These are phyloP conservation scores for Teinopalpus imperialis DNA, from an alignment of 2,888 invertebrate genomes.

Conservation along the genomic window DNA sequence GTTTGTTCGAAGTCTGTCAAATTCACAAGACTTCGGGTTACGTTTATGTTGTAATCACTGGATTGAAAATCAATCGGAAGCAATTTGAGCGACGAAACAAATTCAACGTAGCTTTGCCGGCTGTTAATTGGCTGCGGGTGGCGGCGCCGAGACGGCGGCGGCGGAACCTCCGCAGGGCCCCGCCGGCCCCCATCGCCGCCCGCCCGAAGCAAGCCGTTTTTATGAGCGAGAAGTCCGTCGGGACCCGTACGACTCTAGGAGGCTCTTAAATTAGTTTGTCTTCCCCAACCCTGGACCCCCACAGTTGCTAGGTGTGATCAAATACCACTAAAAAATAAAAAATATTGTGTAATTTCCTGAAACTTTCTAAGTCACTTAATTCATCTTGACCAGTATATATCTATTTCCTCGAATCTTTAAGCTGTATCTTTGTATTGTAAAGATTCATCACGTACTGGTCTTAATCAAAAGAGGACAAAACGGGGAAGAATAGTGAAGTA, in stretches of 20 bases:
- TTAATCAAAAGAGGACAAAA: neutral
- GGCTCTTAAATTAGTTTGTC: slow-evolving; percentile 70
- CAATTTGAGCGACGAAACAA: slow-evolving; percentile 75
- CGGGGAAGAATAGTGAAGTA: neutral
- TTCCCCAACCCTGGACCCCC: slow-evolving; percentile 45
- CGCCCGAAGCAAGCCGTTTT: slow-evolving; percentile 65
- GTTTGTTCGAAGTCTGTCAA: too few species aligned
- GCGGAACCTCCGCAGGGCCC: slow-evolving; percentile 79
- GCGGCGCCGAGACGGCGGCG: slow-evolving; percentile 81
- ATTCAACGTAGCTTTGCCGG: slow-evolving; percentile 74
- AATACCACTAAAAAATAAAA: too few species aligned
- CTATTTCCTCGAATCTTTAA: too few species aligned
- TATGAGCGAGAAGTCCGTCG: slow-evolving; percentile 70
- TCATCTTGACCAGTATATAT: too few species aligned
- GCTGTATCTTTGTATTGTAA: too few species aligned
- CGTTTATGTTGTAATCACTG: slow-evolving; percentile 44
- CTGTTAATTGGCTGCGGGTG: slow-evolving; percentile 81
- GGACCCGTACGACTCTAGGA: slow-evolving; percentile 64
- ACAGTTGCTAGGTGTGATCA: slow-evolving; percentile 48
- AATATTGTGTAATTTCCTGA: too few species aligned
- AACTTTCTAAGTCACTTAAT: too few species aligned
- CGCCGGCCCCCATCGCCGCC: slow-evolving; percentile 64
- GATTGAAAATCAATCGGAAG: slow-evolving; percentile 78
- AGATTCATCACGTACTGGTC: too few species aligned
- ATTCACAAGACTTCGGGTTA: neutral